Conservation (phyloP, 2,888 invertebrate genomes). For the Pheosia gnoma region DNA sequence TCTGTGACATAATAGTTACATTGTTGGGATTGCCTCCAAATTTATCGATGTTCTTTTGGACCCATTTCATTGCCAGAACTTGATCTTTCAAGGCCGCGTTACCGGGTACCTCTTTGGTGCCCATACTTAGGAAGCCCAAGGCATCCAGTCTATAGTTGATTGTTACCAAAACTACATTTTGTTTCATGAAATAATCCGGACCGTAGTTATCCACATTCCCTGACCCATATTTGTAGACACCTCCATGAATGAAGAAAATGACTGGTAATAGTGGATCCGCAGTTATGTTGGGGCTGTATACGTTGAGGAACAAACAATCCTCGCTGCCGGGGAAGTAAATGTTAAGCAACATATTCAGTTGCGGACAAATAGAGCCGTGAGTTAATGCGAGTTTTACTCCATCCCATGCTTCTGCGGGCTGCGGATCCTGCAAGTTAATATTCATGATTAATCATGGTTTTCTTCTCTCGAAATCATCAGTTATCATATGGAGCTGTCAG, state of each 20-base stretch:
- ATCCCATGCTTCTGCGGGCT: constrained; percentile 15
- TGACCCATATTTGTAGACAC: background rate
- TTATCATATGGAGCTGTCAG: no score
- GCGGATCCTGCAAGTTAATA: constrained; percentile 13
- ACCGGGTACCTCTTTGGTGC: constrained; percentile 47
- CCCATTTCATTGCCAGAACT: constrained; percentile 50
- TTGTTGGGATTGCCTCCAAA: constrained; percentile 34
- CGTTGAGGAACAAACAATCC: constrained; percentile 38
- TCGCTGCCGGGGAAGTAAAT: constrained; percentile 28
- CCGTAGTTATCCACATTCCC: constrained; percentile 3
- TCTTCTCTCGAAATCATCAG: no score
- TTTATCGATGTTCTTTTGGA: constrained; percentile 43
- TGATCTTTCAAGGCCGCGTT: constrained; percentile 52
- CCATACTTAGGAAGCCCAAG: constrained; percentile 5
- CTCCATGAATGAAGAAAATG: constrained; percentile 31
- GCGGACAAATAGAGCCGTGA: constrained; percentile 19
- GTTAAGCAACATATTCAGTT: constrained; percentile 10
- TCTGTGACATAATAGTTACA: constrained; percentile 7
- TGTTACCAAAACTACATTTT: background rate
- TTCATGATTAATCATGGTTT: background rate
- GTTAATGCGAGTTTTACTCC: constrained; percentile 14
- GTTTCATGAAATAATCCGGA: background rate
- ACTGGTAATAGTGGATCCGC: constrained; percentile 16
- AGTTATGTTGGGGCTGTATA: constrained; percentile 13
- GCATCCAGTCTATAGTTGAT: background rate